phyloP scores from a whole-genome alignment of 2,113 vertebrate genomes.

The Pelmatolapia mariae region DNA sequence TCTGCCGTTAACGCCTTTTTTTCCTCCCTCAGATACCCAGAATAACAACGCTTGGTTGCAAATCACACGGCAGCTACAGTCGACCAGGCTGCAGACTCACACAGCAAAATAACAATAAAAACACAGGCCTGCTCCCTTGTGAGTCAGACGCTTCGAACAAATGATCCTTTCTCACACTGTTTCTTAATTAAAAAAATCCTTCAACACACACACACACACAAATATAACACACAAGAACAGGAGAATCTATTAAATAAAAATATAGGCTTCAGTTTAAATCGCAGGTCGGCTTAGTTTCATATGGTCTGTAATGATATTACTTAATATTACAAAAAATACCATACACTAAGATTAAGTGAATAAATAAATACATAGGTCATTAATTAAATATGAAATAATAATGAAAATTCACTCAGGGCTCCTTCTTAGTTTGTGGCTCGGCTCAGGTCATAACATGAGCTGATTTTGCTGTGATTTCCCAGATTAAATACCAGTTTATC shows the following conservation, averaged over 20 bases:
- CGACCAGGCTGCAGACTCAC: neutral
- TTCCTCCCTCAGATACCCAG: neutral
- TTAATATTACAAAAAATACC: too few relatives aligned
- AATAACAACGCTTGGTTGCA: neutral
- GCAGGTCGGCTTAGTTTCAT: neutral
- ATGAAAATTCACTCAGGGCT: neutral
- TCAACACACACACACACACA: neutral
- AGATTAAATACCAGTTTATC: rapidly evolving
- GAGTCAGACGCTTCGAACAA: neutral
- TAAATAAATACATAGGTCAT: neutral
- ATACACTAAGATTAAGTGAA: rapidly evolving
- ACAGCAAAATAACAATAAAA: neutral
- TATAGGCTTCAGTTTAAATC: neutral
- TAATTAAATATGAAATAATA: neutral
- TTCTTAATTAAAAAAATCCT: slow-evolving; percentile 23
- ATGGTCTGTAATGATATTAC: neutral
- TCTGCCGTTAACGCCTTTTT: neutral
- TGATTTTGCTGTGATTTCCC: neutral
- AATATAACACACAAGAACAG: neutral
- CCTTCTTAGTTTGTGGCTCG: rapidly evolving
- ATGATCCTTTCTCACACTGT: neutral
- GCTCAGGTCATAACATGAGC: neutral
- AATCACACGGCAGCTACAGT: neutral
- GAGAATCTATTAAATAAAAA: neutral
- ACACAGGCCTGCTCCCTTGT: neutral